These are phyloP conservation scores for Meteorus sp. DNA, from an alignment of 1,140 invertebrate species.

Conservation along the genomic window DNA sequence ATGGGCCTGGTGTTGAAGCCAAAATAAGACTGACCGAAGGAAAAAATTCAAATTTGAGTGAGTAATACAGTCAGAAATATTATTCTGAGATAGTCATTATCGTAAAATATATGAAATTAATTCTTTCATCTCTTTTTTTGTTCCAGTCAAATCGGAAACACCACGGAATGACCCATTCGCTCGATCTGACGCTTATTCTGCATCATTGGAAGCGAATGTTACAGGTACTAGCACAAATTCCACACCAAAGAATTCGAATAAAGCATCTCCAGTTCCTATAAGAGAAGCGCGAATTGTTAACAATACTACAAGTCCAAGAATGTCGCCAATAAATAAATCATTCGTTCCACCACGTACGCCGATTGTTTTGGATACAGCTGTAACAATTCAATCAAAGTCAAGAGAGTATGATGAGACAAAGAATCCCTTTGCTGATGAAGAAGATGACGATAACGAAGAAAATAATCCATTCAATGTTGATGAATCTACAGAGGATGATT, in stretches of 20 bases:
- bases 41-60: conserved; percentile 42
- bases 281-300: conserved; percentile 46
- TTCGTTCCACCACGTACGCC: conserved; percentile 52
- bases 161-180: conserved; percentile 25
- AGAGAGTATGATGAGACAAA: conserved; percentile 64
- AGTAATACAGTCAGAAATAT: too few species aligned
- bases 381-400: conserved; percentile 64
- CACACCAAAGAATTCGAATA: conserved; percentile 34
- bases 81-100: too few species aligned
- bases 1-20: conserved; percentile 61
- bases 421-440: conserved; percentile 63
- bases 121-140: background rate
- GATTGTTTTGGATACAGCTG: conserved; percentile 51
- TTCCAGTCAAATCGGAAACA: conserved; percentile 35
- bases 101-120: too few species aligned
- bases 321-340: conserved; percentile 52
- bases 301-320: conserved; percentile 46
- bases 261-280: conserved; percentile 48
- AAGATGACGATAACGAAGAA: conserved; percentile 46
- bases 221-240: conserved; percentile 35
- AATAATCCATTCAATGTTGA: conserved; percentile 54
- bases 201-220: conserved; percentile 66
- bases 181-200: conserved; percentile 57
- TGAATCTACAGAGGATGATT: conserved; percentile 54
- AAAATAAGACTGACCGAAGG: conserved; percentile 62